Base-by-base conservation (phyloP, 2,113 vertebrate species). In the Fulmarus glacialis region DNA sequence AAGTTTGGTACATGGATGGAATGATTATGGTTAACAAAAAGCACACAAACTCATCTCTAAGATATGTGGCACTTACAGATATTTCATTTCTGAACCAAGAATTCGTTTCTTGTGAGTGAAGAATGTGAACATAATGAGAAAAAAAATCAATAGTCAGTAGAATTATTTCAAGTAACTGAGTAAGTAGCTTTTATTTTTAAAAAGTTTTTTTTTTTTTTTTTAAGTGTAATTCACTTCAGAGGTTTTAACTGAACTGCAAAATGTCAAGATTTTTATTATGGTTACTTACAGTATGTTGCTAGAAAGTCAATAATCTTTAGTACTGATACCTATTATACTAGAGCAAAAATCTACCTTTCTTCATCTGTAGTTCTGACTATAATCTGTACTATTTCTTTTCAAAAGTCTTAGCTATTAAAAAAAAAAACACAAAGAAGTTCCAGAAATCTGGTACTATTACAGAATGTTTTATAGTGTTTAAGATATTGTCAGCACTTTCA, bases 291-390 rank as follows among this genome's bases (percentile, higher is more conserved):
- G 18, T 10, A 82, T n/a, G 24, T 53, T 58, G 36, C 36, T 86
- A 66, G 66, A 81, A 96, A 80, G 30, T 75, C 84, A 96, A 84
- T 91, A 94, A 94, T 94, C 59, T 94, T 93, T 79, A 75, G 36
- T 83, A 88, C 58, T 77, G 58, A 89, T 43, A 74, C 27, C 45
- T 89, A 79, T 80, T 78, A 36, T 84, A 83, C 15, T 72, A 72
- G 36, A 78, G 47, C 17, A 92, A 94, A 93, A 95, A 79, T 38
- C 23, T 67, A 22, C 30, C 6, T 77, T 90, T 90, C 75, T 90
- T 91, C 82, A 59, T 82, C 68, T 93, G 58, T n/a, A 84, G 32
- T 75, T 96, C 68, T 74, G 63, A 84, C 67, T 38, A 62, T 29
- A 87, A 80, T 91, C 59, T 91, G 34, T 62, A 80, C 30, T 87